Evolutionary conservation across 2,113 vertebrate genomes (phyloP).

Genomic region (Mus spicilegus): DNA sequence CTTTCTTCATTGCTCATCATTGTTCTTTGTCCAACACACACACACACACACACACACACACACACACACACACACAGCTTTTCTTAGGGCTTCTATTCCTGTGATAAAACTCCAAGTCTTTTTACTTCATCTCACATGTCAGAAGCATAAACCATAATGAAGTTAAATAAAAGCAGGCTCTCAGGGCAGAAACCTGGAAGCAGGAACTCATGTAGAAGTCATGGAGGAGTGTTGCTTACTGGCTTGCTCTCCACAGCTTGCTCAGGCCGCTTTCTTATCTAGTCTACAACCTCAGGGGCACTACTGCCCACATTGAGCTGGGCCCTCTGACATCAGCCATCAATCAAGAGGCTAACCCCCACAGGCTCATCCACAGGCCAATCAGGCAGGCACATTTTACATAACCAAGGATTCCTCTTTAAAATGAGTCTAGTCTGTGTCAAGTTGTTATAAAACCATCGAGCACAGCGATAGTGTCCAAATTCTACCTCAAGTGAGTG

Average conservation of each 20-base stretch:
- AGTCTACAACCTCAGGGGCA: not conserved
- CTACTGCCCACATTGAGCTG: not conserved
- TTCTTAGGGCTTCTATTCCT: not conserved
- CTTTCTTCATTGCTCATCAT: not conserved
- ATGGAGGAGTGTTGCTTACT: not conserved
- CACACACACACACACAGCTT: not conserved
- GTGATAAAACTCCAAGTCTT: not conserved
- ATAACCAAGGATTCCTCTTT: not conserved
- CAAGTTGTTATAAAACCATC: not conserved
- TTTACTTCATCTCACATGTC: not conserved
- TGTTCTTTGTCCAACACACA: not conserved
- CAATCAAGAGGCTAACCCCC: not conserved
- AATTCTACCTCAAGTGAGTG: not conserved
- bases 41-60: not conserved
- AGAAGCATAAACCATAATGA: not conserved
- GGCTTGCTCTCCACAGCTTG: not conserved
- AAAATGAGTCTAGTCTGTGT: not conserved
- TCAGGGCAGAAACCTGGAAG: not conserved
- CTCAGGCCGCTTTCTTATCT: not conserved
- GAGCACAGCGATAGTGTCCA: not conserved
- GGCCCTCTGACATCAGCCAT: not conserved
- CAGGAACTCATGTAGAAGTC: not conserved
- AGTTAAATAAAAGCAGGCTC: not conserved
- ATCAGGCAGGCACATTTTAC: not conserved
- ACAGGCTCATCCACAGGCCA: not conserved